Evolutionary conservation across 1,140 invertebrate species (phyloP), one percentile per base, ranked within the genome.

Genomic region (Trichogramma pretiosum): DNA sequence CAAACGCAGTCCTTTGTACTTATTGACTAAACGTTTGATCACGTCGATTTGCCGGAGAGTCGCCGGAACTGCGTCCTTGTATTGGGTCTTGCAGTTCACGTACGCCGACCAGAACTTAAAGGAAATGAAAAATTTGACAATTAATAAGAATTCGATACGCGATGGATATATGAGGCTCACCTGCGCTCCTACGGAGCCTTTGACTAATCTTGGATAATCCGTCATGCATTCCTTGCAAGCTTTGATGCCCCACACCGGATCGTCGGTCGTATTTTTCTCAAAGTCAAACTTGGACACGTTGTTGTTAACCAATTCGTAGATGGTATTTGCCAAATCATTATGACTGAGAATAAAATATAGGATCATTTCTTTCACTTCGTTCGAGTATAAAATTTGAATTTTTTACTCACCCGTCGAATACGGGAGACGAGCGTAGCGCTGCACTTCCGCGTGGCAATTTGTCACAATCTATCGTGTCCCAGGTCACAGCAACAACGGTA

Each of bases 1-100:
- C 9, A 83, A 67, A 56, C 76, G 56, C 43, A 84, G 58, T 51
- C 81, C 62, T 2, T 76, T 60, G 61, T 83, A 82, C 48, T 76
- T 78, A 13, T 73, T 68, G 0, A 87, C 75, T 3, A 89, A 73
- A 52, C 85, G 75, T 39, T 80, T 83, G 49, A 90, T 89, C 7
- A 87, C 79, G 56, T 90, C 88, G 34, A 89, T 82, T 62, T 89
- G 86, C 44, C 89, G 83, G 47, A 90, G 56, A 0, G 84, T 85
- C 28, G 82, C 63, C 41, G 83, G 78, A 0, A 89, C 79, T 0
- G 84, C 80, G 56, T 89, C 85, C 60, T 83, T 81, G 58, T 83
- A 77, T 60, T 83, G 79, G 2, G 74, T 66, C 3, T 65, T 51
- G 55, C 83, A 85, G 0, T 62, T 56, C 0, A 75, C 75, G 51